phyloP scores from a whole-genome alignment of 2,797 vertebrate species.

The Harpagifer antarcticus region DNA sequence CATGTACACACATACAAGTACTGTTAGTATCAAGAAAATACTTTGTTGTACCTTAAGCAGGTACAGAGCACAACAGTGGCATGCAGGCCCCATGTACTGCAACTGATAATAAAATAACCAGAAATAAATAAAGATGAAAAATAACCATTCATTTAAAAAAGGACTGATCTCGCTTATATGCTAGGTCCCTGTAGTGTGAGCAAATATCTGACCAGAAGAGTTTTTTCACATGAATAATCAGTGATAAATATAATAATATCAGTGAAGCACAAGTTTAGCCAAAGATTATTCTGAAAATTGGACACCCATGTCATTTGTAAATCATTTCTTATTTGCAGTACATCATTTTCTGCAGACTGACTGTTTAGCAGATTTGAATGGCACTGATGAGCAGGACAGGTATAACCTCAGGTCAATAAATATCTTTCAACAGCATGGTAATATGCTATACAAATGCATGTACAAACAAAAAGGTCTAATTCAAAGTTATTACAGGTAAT shows the following conservation, averaged over 20 bases:
- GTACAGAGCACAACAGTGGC: conserved; percentile 2
- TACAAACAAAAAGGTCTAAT: conserved; percentile 1
- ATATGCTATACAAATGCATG: background rate
- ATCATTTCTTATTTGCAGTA: conserved; percentile 17
- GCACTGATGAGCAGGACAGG: conserved; percentile 6
- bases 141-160: background rate
- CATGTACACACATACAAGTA: background rate
- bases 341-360: conserved; percentile 2
- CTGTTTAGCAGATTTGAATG: conserved; percentile 12
- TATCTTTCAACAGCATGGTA: conserved; percentile 9
- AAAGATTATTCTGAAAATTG: conserved; percentile 1
- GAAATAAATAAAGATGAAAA: conserved; percentile 2
- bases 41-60: conserved; percentile 22
- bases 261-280: background rate
- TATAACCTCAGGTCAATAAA: conserved; percentile 14
- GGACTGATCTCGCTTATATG: background rate
- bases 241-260: background rate
- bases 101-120: conserved; percentile 6
- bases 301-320: background rate
- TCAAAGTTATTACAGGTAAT: conserved; percentile 13
- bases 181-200: background rate
- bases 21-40: background rate
- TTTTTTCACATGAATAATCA: background rate
- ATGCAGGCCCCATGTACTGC: conserved; percentile 18
- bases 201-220: conserved; percentile 1